Evolutionary conservation across 2,888 invertebrate species (phyloP).

Genomic region (Hypercompe scribonia): DNA sequence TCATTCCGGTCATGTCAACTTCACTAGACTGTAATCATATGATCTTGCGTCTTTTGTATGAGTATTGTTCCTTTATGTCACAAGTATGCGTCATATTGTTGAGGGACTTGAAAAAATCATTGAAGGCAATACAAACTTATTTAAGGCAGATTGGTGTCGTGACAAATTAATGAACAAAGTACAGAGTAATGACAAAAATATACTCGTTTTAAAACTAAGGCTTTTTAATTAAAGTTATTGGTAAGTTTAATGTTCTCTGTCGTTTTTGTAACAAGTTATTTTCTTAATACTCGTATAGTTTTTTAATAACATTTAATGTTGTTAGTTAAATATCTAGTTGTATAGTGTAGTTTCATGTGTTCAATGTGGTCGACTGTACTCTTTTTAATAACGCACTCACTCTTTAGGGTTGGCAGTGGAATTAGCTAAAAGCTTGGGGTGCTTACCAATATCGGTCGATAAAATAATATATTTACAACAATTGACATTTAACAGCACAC

Average conservation of each 20-base stretch:
- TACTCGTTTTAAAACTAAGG: not conserved
- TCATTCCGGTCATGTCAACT: conserved; percentile 11
- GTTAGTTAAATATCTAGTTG: not conserved
- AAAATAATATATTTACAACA: no score
- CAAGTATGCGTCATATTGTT: not conserved
- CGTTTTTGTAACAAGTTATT: not conserved
- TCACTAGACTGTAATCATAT: not conserved
- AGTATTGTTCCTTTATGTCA: conserved; percentile 9
- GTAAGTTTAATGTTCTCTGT: not conserved
- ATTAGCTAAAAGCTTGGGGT: no score
- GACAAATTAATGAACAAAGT: not conserved
- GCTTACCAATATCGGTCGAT: no score
- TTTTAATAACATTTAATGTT: not conserved
- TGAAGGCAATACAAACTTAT: not conserved
- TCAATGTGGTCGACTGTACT: not conserved
- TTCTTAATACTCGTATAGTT: not conserved
- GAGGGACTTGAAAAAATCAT: not conserved
- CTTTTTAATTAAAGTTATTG: not conserved
- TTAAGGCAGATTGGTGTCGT: not conserved
- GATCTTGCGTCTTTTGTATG: conserved; percentile 17
- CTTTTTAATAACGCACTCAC: not conserved
- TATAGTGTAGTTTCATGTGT: not conserved
- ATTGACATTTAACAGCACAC: no score
- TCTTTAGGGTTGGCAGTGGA: no score
- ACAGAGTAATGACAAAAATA: not conserved